Percentiles rank a stretch among this genome's conserved stretches.
These are phyloP conservation scores for Lamellibrachia luymesi DNA, from an alignment of 1,140 invertebrate genomes.

Conservation along the genomic window DNA sequence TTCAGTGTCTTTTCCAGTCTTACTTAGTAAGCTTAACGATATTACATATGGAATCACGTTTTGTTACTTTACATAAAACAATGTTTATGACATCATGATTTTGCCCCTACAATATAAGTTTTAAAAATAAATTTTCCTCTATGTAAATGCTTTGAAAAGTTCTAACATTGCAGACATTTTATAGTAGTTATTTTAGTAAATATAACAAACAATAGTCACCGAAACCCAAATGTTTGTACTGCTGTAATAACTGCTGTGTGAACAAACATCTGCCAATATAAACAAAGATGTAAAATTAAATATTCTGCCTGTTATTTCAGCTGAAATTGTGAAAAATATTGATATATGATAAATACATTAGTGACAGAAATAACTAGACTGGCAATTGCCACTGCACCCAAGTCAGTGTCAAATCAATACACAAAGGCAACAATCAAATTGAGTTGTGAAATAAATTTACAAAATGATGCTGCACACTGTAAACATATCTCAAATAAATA, in stretches of 20 bases:
- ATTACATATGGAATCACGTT: too few species aligned
- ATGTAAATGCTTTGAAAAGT: neutral
- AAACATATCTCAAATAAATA: neutral
- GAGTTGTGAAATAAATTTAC: constrained; percentile 9
- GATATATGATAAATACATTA: too few species aligned
- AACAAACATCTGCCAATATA: too few species aligned
- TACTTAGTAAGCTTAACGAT: too few species aligned
- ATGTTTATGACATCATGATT: too few species aligned
- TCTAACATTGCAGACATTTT: neutral
- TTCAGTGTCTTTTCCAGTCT: neutral
- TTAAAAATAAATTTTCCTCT: too few species aligned
- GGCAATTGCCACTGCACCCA: neutral
- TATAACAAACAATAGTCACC: neutral
- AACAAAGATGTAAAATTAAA: too few species aligned
- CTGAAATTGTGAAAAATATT: too few species aligned
- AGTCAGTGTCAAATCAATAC: neutral
- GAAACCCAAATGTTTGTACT: neutral
- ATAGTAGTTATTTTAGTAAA: neutral
- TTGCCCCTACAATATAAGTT: too few species aligned
- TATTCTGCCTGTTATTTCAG: too few species aligned
- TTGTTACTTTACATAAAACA: too few species aligned
- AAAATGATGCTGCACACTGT: neutral
- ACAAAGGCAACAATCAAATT: neutral
- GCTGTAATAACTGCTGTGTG: too few species aligned
- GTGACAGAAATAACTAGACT: neutral